Percentiles rank a stretch among this genome's conserved stretches.
Evolutionary conservation across 2,888 invertebrate genomes (phyloP).

Genomic region (Ferrisia virgata): DNA sequence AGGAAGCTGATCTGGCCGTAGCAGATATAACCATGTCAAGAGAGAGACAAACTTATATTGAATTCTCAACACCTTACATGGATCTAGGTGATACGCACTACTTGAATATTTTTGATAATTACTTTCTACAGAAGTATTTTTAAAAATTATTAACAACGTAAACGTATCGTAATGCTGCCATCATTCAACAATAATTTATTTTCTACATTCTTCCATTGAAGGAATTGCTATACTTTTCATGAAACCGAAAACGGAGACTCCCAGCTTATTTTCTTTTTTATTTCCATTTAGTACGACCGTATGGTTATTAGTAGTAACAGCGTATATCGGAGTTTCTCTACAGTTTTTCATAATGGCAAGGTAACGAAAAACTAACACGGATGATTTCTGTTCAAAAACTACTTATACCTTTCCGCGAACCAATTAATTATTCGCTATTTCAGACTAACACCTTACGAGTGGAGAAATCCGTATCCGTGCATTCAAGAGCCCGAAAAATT

Average conservation of each 20-base stretch:
- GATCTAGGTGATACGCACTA: constrained; percentile 63
- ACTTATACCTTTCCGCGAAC: too few relatives aligned
- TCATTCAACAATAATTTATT: too few relatives aligned
- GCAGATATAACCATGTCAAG: constrained; percentile 88
- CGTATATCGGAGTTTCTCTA: constrained; percentile 64
- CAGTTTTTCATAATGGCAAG: constrained; percentile 63
- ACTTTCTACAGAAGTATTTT: neutral
- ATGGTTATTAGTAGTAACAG: constrained; percentile 65
- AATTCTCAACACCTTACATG: constrained; percentile 95
- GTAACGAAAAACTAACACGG: constrained; percentile 55
- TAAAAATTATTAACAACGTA: too few relatives aligned
- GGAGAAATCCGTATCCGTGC: constrained; percentile 64
- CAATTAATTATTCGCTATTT: neutral
- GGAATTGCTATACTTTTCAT: constrained; percentile 66
- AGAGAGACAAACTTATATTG: constrained; percentile 80
- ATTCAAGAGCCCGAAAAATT: constrained; percentile 62
- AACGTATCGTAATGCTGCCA: too few relatives aligned
- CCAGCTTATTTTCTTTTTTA: constrained; percentile 69
- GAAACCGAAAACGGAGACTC: constrained; percentile 63
- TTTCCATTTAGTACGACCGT: constrained; percentile 62
- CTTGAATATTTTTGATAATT: neutral
- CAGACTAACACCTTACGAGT: constrained; percentile 62
- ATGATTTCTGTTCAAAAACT: too few relatives aligned
- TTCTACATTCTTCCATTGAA: constrained; percentile 49
- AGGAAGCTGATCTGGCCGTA: constrained; percentile 88